Conservation (phyloP, 2,888 invertebrate genomes). For the Teleogryllus oceanicus region DNA sequence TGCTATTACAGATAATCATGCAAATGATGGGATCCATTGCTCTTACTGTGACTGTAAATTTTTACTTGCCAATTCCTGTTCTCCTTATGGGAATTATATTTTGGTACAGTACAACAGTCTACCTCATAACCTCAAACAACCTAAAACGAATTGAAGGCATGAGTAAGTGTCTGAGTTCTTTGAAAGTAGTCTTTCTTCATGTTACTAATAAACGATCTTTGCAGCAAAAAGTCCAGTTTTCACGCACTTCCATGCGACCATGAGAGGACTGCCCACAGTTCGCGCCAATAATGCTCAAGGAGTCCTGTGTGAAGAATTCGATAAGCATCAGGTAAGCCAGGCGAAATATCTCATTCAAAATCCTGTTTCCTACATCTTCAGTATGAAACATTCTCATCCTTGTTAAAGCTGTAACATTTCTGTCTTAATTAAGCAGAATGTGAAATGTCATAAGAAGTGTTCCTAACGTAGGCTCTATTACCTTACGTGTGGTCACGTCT, state of each 20-base stretch:
- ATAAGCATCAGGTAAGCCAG: conserved; percentile 57
- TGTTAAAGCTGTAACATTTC: too few species aligned
- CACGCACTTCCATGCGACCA: conserved; percentile 81
- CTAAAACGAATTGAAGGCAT: conserved; percentile 78
- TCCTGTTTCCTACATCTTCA: too few species aligned
- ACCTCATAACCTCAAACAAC: conserved; percentile 57
- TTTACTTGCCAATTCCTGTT: conserved; percentile 20
- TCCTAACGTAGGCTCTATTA: too few species aligned
- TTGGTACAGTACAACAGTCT: conserved; percentile 4
- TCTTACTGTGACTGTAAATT: conserved; percentile 12
- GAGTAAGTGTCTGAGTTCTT: background rate
- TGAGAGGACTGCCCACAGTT: conserved; percentile 88
- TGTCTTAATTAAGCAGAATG: too few species aligned
- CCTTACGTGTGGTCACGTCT: too few species aligned
- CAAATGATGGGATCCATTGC: conserved; percentile 3
- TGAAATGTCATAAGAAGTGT: too few species aligned
- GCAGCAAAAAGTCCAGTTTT: conserved; percentile 92
- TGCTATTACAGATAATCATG: conserved; percentile 21
- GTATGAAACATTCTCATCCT: too few species aligned
- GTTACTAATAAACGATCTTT: background rate
- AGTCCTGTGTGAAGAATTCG: conserved; percentile 74
- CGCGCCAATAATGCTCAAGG: conserved; percentile 81
- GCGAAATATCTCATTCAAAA: too few species aligned
- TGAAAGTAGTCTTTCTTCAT: too few species aligned
- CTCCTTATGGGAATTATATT: conserved; percentile 18